These are phyloP conservation scores for Parnassius smintheus DNA, from an alignment of 2,888 invertebrate species.

Conservation along the genomic window DNA sequence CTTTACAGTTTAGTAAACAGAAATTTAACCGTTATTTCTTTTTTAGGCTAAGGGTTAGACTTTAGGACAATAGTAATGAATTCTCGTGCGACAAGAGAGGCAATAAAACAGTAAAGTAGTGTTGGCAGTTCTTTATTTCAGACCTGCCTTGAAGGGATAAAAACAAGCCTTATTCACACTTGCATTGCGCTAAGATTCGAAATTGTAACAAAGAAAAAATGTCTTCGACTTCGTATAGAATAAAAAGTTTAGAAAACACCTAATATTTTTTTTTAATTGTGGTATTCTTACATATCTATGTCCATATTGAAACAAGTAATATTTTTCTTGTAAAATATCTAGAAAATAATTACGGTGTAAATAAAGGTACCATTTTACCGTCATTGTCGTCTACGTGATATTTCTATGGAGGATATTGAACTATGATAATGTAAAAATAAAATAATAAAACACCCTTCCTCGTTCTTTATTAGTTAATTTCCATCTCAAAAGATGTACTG, in stretches of 20 bases:
- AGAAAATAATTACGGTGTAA: too few species aligned
- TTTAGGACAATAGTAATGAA: conserved; percentile 26
- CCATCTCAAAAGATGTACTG: too few species aligned
- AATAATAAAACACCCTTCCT: too few species aligned
- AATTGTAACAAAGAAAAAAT: conserved; percentile 10
- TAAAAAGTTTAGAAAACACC: background rate
- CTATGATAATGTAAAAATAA: too few species aligned
- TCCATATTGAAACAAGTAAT: too few species aligned
- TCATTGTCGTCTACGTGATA: too few species aligned
- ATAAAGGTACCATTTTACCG: too few species aligned
- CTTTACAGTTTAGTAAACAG: conserved; percentile 15
- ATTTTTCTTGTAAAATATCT: too few species aligned
- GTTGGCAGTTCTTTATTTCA: conserved; percentile 25
- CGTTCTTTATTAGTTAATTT: too few species aligned
- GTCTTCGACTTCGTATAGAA: background rate
- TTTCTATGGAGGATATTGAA: too few species aligned
- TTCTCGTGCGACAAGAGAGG: conserved; percentile 25
- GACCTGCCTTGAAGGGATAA: conserved; percentile 17
- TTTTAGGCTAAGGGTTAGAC: conserved; percentile 21
- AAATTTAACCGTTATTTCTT: conserved; percentile 16
- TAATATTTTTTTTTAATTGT: too few species aligned
- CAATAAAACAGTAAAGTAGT: conserved; percentile 25
- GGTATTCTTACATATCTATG: too few species aligned
- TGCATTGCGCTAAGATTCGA: conserved; percentile 14
- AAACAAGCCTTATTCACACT: conserved; percentile 24